Evolutionary conservation across 2,797 vertebrate genomes (phyloP).

Genomic region (Caiman crocodilus): DNA sequence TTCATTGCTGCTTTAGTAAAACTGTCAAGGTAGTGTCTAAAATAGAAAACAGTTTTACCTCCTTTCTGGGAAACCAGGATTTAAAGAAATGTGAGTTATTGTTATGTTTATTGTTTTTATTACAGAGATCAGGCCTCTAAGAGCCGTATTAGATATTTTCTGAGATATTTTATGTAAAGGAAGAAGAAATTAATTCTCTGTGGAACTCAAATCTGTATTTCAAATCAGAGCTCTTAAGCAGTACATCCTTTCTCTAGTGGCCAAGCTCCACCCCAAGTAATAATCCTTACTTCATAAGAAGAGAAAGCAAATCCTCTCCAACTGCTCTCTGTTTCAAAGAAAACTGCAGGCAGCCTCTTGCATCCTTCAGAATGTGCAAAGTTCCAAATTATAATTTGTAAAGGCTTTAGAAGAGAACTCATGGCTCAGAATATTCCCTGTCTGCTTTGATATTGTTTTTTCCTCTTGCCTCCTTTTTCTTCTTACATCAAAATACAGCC

Average conservation of each 20-base stretch:
- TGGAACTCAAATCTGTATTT: slow-evolving; percentile 13
- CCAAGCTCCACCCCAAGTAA: background rate
- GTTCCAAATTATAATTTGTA: slow-evolving; percentile 15
- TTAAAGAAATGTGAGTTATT: slow-evolving; percentile 2
- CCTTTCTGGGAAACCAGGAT: background rate
- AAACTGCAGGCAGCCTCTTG: background rate
- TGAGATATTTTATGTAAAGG: background rate
- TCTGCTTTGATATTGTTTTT: background rate
- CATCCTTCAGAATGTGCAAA: background rate
- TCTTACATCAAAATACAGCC: background rate
- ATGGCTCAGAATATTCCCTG: background rate
- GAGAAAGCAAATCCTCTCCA: slow-evolving; percentile 19
- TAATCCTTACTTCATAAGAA: slow-evolving; percentile 29
- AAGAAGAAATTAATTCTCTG: slow-evolving; percentile 9
- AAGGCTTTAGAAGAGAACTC: background rate
- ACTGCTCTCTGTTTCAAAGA: background rate
- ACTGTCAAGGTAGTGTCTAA: background rate
- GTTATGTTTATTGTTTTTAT: background rate
- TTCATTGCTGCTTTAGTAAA: background rate
- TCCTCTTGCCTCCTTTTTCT: background rate
- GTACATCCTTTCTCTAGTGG: background rate
- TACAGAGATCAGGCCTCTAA: background rate
- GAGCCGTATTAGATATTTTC: background rate
- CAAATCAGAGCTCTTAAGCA: background rate
- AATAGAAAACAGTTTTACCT: background rate